phyloP scores from a whole-genome alignment of 1,140 invertebrate genomes.

The Aphelenchoides besseyi region DNA sequence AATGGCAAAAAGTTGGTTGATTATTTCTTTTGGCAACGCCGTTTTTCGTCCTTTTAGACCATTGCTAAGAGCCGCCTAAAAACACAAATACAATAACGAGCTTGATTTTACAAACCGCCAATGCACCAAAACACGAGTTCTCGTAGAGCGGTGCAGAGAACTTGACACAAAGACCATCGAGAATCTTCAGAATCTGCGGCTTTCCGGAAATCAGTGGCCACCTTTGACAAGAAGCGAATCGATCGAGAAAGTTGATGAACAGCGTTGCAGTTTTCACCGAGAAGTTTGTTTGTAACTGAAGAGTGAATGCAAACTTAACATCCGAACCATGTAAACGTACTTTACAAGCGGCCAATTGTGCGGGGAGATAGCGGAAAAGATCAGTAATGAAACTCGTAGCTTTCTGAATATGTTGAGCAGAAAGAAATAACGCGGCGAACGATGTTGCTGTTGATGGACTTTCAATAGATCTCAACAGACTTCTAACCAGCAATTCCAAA shows the following conservation, averaged over 20 bases:
- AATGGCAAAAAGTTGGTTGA: constrained; percentile 29
- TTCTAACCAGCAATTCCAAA: not conserved
- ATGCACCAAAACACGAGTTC: not conserved
- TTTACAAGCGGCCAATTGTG: constrained; percentile 19
- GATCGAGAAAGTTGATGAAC: constrained; percentile 27
- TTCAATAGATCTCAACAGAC: constrained; percentile 26
- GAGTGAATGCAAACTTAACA: constrained; percentile 4
- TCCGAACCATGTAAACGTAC: constrained; percentile 27
- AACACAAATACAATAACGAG: constrained; percentile 26
- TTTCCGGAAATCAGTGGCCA: constrained; percentile 37
- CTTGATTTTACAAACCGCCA: constrained; percentile 23
- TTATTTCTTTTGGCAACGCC: constrained; percentile 17
- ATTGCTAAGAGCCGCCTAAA: constrained; percentile 15
- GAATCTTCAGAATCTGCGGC: constrained; percentile 28
- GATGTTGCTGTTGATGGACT: constrained; percentile 27
- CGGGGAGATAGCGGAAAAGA: constrained; percentile 27
- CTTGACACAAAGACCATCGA: constrained; percentile 39
- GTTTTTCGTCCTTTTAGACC: constrained; percentile 31
- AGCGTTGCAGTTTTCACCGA: constrained; percentile 15
- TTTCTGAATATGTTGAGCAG: constrained; percentile 31
- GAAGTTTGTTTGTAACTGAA: constrained; percentile 30
- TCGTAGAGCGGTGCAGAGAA: constrained; percentile 31
- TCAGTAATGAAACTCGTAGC: constrained; percentile 34
- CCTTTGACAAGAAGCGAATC: constrained; percentile 28
- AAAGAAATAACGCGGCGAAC: constrained; percentile 47